phyloP scores from a whole-genome alignment of 1,140 invertebrate species.

The Trachymyrmex septentrionalis region DNA sequence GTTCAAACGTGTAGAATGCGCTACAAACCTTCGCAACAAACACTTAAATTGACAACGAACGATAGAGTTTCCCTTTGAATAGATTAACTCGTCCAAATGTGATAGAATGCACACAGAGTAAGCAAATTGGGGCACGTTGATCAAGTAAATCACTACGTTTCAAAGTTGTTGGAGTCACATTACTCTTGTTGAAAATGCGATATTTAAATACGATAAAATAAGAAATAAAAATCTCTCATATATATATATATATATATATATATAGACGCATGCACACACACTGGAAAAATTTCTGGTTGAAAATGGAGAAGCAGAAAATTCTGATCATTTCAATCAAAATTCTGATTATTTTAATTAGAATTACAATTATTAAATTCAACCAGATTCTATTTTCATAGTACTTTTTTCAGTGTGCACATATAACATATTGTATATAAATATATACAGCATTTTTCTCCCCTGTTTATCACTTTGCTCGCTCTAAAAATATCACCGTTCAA shows the following conservation, averaged over 20 bases:
- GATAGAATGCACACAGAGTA: background rate
- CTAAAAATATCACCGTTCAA: background rate
- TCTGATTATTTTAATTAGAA: too few species aligned
- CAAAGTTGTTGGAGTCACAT: background rate
- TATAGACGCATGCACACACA: too few species aligned
- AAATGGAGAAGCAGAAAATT: too few species aligned
- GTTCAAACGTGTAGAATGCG: background rate
- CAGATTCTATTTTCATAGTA: too few species aligned
- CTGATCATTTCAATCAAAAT: too few species aligned
- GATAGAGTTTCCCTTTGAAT: background rate
- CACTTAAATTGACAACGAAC: conserved; percentile 2
- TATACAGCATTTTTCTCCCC: background rate
- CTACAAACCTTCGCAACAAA: background rate
- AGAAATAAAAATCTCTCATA: background rate
- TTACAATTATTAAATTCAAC: too few species aligned
- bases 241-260: too few species aligned
- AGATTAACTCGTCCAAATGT: background rate
- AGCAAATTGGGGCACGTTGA: background rate
- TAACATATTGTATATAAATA: too few species aligned
- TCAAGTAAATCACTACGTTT: background rate
- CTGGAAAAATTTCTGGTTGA: too few species aligned
- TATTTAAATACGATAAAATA: background rate
- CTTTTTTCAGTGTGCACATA: too few species aligned
- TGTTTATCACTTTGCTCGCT: background rate
- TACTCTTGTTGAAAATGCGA: background rate